phyloP scores from a whole-genome alignment of 2,797 vertebrate genomes.

The Siniperca undulata region DNA sequence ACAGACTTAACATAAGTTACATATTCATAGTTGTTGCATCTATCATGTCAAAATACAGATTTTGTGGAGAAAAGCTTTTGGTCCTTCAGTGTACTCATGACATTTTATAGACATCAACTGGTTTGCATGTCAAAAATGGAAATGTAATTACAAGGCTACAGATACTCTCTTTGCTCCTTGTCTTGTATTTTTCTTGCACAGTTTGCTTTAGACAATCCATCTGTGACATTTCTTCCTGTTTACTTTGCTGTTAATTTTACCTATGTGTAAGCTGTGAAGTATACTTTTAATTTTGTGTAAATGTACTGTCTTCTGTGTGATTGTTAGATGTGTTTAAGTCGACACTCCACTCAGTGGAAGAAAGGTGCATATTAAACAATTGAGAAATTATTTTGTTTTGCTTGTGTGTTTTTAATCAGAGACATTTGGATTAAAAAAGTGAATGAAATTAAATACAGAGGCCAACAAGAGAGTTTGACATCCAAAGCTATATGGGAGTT shows the following conservation, averaged over 20 bases:
- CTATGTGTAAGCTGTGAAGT: conserved; percentile 24
- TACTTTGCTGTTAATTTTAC: neutral
- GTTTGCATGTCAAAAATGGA: neutral
- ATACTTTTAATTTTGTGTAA: neutral
- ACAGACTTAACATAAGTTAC: neutral
- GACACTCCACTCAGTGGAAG: neutral
- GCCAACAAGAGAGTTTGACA: neutral
- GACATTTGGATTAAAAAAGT: neutral
- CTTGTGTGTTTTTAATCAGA: neutral
- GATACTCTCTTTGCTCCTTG: conserved; percentile 20
- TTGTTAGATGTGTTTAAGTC: conserved; percentile 12
- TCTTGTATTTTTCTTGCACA: conserved; percentile 25
- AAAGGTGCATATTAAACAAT: conserved; percentile 1
- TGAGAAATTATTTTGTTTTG: neutral
- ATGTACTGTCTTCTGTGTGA: conserved; percentile 18
- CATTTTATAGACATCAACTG: neutral
- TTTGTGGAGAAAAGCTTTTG: neutral
- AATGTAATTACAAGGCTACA: neutral
- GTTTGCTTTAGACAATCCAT: conserved; percentile 20
- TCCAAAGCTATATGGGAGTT: conserved; percentile 37
- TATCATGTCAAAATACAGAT: conserved; percentile 23
- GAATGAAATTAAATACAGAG: neutral
- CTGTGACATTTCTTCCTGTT: conserved; percentile 9
- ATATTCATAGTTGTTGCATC: neutral
- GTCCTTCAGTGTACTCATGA: neutral